Evolutionary conservation across 2,113 vertebrate genomes (phyloP).

Genomic region (Glareola pratincola): DNA sequence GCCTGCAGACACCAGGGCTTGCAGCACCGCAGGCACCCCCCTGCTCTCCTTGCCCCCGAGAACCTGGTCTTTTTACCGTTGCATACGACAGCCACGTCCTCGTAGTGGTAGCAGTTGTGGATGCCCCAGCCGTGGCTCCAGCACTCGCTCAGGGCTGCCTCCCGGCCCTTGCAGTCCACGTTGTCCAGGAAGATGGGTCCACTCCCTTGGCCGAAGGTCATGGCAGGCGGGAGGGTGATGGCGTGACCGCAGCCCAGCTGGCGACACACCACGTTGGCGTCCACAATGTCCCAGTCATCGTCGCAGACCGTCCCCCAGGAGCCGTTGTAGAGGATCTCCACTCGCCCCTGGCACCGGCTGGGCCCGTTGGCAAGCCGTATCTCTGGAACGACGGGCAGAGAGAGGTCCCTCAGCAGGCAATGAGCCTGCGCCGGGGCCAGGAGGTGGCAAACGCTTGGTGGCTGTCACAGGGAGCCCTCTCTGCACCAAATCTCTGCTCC

Average conservation of each 20-base stretch:
- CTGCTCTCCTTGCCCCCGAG: background rate
- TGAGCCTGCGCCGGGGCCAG: background rate
- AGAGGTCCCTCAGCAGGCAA: background rate
- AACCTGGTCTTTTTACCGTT: conserved; percentile 73
- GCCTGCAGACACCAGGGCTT: background rate
- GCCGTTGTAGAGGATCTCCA: conserved; percentile 85
- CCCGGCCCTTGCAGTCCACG: conserved; percentile 89
- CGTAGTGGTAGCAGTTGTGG: conserved; percentile 98
- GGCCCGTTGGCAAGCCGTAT: conserved; percentile 86
- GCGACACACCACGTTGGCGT: conserved; percentile 90
- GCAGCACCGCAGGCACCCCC: background rate
- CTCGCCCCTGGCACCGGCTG: conserved; percentile 85
- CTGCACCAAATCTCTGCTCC: background rate
- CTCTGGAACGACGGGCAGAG: conserved; percentile 47
- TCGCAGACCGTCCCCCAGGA: conserved; percentile 95
- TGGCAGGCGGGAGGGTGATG: conserved; percentile 75
- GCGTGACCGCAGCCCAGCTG: conserved; percentile 89
- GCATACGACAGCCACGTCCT: conserved; percentile 90
- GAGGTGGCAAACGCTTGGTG: background rate
- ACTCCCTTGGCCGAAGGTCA: conserved; percentile 84
- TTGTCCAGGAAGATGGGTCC: conserved; percentile 92
- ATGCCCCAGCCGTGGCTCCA: conserved; percentile 89
- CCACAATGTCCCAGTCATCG: conserved; percentile 95
- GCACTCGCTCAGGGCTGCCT: conserved; percentile 85
- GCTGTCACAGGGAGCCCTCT: background rate